Evolutionary conservation across 2,797 vertebrate species (phyloP).

Genomic region (Amblyopsis hoosieri): DNA sequence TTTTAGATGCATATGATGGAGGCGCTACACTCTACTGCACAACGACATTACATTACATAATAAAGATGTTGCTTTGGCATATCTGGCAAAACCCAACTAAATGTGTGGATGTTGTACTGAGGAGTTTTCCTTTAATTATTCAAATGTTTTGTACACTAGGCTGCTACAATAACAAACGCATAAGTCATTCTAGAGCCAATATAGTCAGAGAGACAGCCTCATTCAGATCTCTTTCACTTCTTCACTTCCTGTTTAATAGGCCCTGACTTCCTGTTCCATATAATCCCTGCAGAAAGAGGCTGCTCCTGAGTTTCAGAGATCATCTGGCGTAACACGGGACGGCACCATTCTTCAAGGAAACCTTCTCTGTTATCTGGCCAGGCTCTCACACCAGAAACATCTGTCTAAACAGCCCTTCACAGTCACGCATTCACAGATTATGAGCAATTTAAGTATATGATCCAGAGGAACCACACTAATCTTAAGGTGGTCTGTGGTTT

Average conservation of each 20-base stretch:
- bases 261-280: not conserved
- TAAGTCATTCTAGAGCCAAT: too few species aligned
- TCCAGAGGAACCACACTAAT: not conserved
- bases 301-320: not conserved
- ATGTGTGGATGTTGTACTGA: too few species aligned
- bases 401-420: not conserved
- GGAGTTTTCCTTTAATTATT: too few species aligned
- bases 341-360: not conserved
- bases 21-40: too few species aligned
- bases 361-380: not conserved
- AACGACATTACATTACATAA: too few species aligned
- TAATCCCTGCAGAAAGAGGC: not conserved
- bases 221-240: not conserved
- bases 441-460: constrained; percentile 2
- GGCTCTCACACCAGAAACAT: not conserved
- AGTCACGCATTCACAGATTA: not conserved
- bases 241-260: not conserved
- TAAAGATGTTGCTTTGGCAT: too few species aligned
- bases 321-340: not conserved
- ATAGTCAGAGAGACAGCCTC: not conserved
- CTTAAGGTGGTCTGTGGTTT: not conserved
- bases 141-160: too few species aligned
- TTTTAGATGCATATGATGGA: too few species aligned
- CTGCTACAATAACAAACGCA: too few species aligned
- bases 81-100: too few species aligned